These are phyloP conservation scores for Simalia tracyae DNA, from an alignment of 2,797 vertebrate species.

Conservation along the genomic window DNA sequence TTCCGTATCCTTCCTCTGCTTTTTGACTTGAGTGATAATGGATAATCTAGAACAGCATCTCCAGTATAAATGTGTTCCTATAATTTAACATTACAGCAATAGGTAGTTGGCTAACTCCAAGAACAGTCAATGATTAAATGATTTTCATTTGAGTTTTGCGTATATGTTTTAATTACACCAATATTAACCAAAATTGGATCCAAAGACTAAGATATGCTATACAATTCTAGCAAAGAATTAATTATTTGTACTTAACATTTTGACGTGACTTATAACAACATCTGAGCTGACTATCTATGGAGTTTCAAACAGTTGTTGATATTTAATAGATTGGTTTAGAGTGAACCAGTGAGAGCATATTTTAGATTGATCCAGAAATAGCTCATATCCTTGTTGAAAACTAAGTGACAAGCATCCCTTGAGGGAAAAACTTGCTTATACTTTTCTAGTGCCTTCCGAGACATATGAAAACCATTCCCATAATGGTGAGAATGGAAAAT, in stretches of 20 bases:
- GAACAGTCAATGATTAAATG: neutral
- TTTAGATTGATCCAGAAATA: neutral
- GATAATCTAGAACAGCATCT: neutral
- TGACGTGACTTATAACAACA: neutral
- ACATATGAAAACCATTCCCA: neutral
- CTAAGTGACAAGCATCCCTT: neutral
- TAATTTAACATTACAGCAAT: neutral
- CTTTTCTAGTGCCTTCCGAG: neutral
- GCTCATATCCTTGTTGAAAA: neutral
- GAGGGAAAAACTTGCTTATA: neutral
- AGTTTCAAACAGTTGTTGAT: neutral
- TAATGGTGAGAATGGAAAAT: neutral
- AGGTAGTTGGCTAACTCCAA: neutral
- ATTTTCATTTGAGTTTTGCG: neutral
- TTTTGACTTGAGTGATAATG: neutral
- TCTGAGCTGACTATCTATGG: neutral
- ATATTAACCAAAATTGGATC: constrained; percentile 23
- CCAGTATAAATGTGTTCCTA: neutral
- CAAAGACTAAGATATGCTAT: constrained; percentile 3
- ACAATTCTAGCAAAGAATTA: neutral
- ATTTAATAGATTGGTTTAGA: neutral
- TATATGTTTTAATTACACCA: neutral
- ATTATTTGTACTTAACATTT: constrained; percentile 11
- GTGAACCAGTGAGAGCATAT: neutral
- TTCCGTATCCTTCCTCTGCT: neutral